phyloP scores from a whole-genome alignment of 2,797 vertebrate species.

The Fratercula arctica region DNA sequence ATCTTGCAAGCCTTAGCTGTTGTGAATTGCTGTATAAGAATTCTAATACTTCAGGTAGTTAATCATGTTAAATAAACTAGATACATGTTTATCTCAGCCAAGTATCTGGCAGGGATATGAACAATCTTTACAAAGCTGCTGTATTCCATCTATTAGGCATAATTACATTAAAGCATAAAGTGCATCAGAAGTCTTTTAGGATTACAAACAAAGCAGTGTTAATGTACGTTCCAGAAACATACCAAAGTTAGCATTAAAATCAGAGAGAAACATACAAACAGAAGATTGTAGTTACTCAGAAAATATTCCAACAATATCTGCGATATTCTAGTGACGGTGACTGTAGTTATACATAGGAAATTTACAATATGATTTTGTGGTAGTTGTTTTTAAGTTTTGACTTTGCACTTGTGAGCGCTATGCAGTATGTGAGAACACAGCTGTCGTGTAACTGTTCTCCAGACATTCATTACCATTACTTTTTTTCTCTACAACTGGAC shows the following conservation, averaged over 20 bases:
- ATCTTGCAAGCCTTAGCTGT: not conserved
- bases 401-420: not conserved
- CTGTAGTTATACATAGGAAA: not conserved
- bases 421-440: not conserved
- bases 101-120: not conserved
- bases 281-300: not conserved
- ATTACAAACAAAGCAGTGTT: not conserved
- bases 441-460: not conserved
- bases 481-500: not conserved
- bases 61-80: constrained; percentile 31
- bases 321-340: not conserved
- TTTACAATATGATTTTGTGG: not conserved
- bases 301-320: not conserved
- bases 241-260: not conserved
- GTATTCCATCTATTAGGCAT: not conserved
- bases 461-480: not conserved
- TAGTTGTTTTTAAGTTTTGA: not conserved
- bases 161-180: not conserved
- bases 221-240: not conserved
- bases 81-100: not conserved
- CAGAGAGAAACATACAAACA: not conserved
- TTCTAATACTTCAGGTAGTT: not conserved
- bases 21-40: not conserved
- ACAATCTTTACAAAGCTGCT: not conserved
- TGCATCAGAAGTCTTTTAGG: not conserved